These are phyloP conservation scores for Calameuta filiformis DNA, from an alignment of 2,888 invertebrate species.

Conservation along the genomic window DNA sequence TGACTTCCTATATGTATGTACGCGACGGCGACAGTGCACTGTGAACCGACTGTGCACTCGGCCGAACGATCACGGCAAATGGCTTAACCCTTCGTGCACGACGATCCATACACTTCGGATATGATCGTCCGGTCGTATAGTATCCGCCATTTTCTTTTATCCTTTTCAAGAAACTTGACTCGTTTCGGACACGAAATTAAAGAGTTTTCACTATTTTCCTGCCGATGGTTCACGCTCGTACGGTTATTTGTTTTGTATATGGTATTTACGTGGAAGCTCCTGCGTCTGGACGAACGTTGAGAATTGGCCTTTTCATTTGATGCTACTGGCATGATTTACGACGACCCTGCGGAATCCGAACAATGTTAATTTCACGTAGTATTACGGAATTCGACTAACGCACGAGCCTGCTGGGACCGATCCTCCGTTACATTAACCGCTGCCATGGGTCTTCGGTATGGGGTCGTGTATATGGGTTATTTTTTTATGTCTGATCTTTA, in stretches of 20 bases:
- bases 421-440: neutral
- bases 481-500: neutral
- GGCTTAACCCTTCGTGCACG: neutral
- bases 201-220: neutral
- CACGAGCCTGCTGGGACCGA: neutral
- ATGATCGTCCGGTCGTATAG: neutral
- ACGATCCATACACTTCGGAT: neutral
- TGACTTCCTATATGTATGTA: neutral
- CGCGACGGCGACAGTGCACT: neutral
- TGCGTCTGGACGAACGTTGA: neutral
- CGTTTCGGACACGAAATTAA: neutral
- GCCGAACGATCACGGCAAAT: neutral
- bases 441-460: neutral
- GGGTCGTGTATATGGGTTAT: neutral
- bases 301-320: neutral
- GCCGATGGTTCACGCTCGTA: neutral
- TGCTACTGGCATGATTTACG: conserved; percentile 45
- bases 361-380: conserved; percentile 61
- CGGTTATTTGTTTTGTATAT: neutral
- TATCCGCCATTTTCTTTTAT: neutral
- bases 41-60: neutral
- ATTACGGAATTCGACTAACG: conserved; percentile 40
- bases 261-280: neutral
- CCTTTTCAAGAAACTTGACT: neutral
- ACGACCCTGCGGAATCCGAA: conserved; percentile 54